phyloP scores from a whole-genome alignment of 2,888 invertebrate species.

The Cantharis rufa region DNA sequence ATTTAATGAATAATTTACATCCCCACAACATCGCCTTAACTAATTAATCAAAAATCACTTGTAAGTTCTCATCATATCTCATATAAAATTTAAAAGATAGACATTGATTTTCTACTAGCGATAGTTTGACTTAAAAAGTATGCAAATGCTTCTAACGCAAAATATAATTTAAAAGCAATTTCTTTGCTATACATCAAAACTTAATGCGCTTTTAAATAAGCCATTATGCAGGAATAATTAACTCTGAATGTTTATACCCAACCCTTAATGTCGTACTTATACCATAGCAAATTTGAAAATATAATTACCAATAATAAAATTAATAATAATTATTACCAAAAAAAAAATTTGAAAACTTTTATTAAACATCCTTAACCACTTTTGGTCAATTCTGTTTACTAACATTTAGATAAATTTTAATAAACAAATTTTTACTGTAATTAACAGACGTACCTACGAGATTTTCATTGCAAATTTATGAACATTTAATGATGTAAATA shows the following conservation, averaged over 20 bases:
- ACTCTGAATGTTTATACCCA: not conserved
- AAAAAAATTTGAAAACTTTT: not conserved
- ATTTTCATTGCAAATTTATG: not conserved
- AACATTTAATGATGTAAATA: not conserved
- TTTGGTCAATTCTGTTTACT: not conserved
- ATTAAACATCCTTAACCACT: not conserved
- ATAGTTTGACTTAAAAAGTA: not conserved
- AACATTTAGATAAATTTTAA: not conserved
- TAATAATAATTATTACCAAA: not conserved
- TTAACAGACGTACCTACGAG: not conserved
- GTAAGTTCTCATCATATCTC: not conserved
- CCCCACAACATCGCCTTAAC: not conserved
- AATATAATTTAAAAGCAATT: not conserved
- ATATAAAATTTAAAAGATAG: not conserved
- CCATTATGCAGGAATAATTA: not conserved
- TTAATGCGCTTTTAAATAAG: not conserved
- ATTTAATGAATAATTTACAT: not conserved
- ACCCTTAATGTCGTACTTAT: not conserved
- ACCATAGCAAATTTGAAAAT: not conserved
- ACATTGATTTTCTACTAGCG: not conserved
- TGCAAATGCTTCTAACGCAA: not conserved
- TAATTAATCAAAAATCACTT: not conserved
- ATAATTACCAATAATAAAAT: not conserved
- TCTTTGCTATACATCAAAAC: not conserved
- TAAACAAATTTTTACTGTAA: not conserved